Base-by-base conservation (phyloP, 2,797 vertebrate genomes). In the Rhabdomys pumilio region DNA sequence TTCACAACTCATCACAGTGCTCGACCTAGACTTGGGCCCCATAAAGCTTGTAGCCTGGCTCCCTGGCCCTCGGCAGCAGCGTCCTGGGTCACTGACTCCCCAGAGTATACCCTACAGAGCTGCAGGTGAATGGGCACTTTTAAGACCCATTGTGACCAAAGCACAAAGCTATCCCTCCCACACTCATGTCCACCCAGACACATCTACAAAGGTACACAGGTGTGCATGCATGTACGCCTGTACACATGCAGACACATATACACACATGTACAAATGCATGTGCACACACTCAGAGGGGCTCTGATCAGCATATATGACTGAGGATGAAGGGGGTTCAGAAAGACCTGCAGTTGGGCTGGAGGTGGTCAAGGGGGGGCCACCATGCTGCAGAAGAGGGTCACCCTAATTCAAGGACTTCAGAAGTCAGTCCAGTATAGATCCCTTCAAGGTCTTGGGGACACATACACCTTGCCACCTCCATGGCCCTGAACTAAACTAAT, bases 141-240 rank as follows among this genome's bases (percentile, higher is more conserved):
- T 14, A 53, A 67, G 41, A 11, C 0, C 3, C 34, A 34, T 0
- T 12, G 47, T 0, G 47, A 13, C 72, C 9, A 7, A 41, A 57
- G 72, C 11, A 13, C 2, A 6, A 38, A n/a, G 6, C 61, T 0
- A 0, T 2, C 1, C 91, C 67, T 57, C 0, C 15, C 22, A 11
- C 7, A 4, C 2, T 5, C 1, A 5, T 0, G 50, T 13, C 20
- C 13, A 6, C 0, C 14, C 15, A 15, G 19, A 13, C 3, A 22
- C 2, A 1, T 1, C 34, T 31, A 63, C 47, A 34, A 20, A 29
- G 31, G 53, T 20, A 75, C 15, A 59, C 14, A 3, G 6, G 24
- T 53, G n/a, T 59, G 69, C n/a, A n/a, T 44, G n/a, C n/a, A n/a
- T n/a, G n/a, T n/a, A 31, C 9, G 41, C 4, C 34, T 72, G 29